phyloP scores from a whole-genome alignment of 2,113 vertebrate species.

The Scalopus aquaticus region DNA sequence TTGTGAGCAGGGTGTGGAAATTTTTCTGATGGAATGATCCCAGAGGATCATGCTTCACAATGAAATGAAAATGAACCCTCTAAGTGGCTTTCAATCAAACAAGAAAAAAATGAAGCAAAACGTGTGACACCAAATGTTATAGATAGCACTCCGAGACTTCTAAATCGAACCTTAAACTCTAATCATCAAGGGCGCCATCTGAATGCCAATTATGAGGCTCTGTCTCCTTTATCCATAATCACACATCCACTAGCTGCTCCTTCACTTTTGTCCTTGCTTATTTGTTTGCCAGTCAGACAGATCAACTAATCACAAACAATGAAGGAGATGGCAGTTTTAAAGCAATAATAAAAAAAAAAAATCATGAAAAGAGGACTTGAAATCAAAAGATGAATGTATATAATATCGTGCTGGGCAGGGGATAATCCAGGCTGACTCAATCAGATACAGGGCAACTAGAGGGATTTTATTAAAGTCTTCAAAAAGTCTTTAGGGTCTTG shows the following conservation, averaged over 20 bases:
- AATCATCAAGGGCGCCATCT: neutral
- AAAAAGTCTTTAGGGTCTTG: slow-evolving; percentile 69
- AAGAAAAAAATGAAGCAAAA: slow-evolving; percentile 28
- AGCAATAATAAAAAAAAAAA: slow-evolving; percentile 61
- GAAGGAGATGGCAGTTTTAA: slow-evolving; percentile 51
- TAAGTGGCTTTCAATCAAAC: slow-evolving; percentile 63
- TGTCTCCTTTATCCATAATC: neutral
- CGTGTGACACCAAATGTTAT: neutral
- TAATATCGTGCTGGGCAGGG: slow-evolving; percentile 70
- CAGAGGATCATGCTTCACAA: slow-evolving; percentile 43
- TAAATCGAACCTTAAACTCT: neutral
- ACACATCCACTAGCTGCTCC: neutral
- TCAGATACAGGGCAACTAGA: slow-evolving; percentile 59
- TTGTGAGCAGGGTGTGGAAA: neutral
- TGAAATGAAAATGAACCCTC: slow-evolving; percentile 61
- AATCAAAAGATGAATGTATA: slow-evolving; percentile 76
- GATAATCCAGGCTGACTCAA: slow-evolving; percentile 55
- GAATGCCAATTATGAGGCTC: neutral
- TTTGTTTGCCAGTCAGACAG: slow-evolving; percentile 54
- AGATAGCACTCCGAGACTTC: slow-evolving; percentile 1
- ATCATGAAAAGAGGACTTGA: slow-evolving; percentile 53
- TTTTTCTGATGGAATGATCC: slow-evolving; percentile 35
- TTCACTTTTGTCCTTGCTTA: slow-evolving; percentile 1
- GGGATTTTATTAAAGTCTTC: slow-evolving; percentile 74
- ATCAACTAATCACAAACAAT: slow-evolving; percentile 64